Evolutionary conservation across 2,113 vertebrate genomes (phyloP).

Genomic region (Tenebrosternarchus preto): DNA sequence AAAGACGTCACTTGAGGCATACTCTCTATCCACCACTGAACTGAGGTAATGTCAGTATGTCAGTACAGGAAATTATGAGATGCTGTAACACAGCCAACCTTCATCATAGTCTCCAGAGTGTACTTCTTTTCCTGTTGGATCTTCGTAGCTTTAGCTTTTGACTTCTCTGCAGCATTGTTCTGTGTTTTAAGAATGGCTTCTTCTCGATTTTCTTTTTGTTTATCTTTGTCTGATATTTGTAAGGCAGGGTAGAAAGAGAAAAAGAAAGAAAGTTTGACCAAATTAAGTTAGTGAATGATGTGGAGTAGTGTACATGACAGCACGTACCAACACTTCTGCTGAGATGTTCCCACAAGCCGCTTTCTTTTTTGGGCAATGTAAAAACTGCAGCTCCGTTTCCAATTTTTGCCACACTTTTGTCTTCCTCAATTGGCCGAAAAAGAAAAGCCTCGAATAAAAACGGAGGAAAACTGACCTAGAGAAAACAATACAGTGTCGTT

Average conservation of each 20-base stretch:
- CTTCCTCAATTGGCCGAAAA: conserved; percentile 81
- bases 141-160: conserved; percentile 70
- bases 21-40: no score
- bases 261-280: no score
- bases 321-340: conserved; percentile 68
- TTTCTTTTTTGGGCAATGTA: conserved; percentile 82
- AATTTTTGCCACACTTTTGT: conserved; percentile 82
- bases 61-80: neutral
- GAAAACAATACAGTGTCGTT: neutral
- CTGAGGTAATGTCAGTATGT: no score
- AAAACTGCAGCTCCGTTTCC: conserved; percentile 80
- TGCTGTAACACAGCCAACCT: conserved; percentile 69
- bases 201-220: conserved; percentile 77
- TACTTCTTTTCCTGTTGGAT: conserved; percentile 81
- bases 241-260: neutral
- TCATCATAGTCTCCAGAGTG: conserved; percentile 84
- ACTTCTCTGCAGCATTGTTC: conserved; percentile 74
- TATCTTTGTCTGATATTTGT: conserved; percentile 76
- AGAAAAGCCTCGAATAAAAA: conserved; percentile 89
- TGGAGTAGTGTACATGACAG: neutral
- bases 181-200: conserved; percentile 79
- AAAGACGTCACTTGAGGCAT: no score
- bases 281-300: neutral
- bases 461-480: conserved; percentile 86
- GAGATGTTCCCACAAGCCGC: conserved; percentile 80